Evolutionary conservation across 2,888 invertebrate genomes (phyloP), one percentile per base, ranked within the genome.

Genomic region (Drosophila incognita): DNA sequence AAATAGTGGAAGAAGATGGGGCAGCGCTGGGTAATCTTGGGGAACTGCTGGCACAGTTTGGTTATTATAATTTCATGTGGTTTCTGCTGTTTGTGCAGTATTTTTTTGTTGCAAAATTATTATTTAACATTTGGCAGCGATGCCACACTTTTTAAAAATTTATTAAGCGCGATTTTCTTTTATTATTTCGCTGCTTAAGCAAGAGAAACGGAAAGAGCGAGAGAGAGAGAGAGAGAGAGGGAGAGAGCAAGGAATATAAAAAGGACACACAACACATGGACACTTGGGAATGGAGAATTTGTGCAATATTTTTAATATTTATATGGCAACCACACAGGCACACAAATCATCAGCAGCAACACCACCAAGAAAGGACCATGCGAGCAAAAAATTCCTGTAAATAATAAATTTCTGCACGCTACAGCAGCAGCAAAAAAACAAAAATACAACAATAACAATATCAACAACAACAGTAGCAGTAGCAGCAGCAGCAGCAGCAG

Each of bases 261-360:
- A 54, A 31, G 63, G 63, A 69, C 59, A 66, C 62, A 64, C 49
- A 65, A 59, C 80, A 79, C 73, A 73, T 73, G 76, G 57, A 74
- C 74, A 69, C 73, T 69, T 59, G 79, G 81, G 81, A 85, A 75
- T 78, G 80, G 78, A 71, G 80, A 74, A 79, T 87, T 84, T 81
- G 80, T 85, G 83, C 85, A 89, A 87, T 87, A 83, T 85, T 87
- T 85, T 87, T 89, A 87, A 89, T 89, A 87, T 87, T 87, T 89
- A 89, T 89, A 87, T 79, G 82, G 83, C 85, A 77, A 83, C 87
- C 87, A 84, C 86, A 87, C 87, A 77, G 76, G 87, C 82, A 85
- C 87, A 87, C 89, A 87, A 89, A 87, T 87, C 87, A 89, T 87
- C 83, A 80, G 80, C 88, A 88, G 62, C 62, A 74, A 49, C 69